Base-by-base conservation (phyloP, 2,113 vertebrate genomes). In the Illadopsis cleaveri region DNA sequence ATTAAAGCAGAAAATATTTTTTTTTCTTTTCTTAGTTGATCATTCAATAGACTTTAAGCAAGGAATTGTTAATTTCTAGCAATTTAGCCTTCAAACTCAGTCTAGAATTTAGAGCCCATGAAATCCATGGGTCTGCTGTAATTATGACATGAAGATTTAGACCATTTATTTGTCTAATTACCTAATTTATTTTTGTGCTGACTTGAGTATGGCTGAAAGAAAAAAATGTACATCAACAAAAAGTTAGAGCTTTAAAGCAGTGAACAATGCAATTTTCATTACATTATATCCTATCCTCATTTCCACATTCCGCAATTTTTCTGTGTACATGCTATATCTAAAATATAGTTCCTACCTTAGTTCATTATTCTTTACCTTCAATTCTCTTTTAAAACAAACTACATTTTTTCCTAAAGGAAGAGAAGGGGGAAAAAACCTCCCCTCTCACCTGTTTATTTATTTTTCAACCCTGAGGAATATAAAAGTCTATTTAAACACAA, bases 381-480 rank as follows among this genome's bases (percentile, higher is more conserved):
- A 20, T 33, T 76, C 15, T 20, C 45, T 28, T 68, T 81, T 51
- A 65, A 82, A 85, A 51, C 5, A 77, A 81, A 76, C 2, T 3
- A 10, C 1, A 2, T 40, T 44, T 66, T n/a, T 81, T 90, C 9
- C 27, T 86, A 81, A 83, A 83, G 28, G 25, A 69, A 93, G 15
- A 48, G 5, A 19, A 31, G 5, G 5, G 7, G 8, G 0, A 2
- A 15, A 25, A 58, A 17, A 3, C 3, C 4, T 19, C 2, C 4
- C 3, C 5, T 5, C 3, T 3, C 8, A 10, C 6, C 3, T 10
- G 10, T 2, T 31, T 5, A 16, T n/a, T 45, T 27, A 14, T 57
- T 57, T 60, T 54, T 60, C 27, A 61, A 45, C 12, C 18, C 9
- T 16, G 7, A 56, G 24, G 8, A 86, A 73, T n/a, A 45, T 1